Evolutionary conservation across 2,888 invertebrate genomes (phyloP), one percentile per base, ranked within the genome.

Genomic region (Dryococelus australis): DNA sequence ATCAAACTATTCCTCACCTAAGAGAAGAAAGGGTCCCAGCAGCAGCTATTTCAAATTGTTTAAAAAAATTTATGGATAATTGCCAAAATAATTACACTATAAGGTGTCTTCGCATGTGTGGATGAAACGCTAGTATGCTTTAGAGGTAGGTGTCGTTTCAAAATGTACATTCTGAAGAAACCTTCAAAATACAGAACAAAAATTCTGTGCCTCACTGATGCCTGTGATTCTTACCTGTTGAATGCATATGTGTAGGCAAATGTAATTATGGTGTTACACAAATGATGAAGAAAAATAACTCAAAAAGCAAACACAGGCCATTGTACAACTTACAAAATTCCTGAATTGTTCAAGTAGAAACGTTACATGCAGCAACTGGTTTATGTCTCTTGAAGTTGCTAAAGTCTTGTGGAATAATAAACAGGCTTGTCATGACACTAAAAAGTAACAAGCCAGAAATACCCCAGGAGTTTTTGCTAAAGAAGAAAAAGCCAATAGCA

Each of bases 311-410:
- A 89, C 87, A 65, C 89, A 90, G 83, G 87, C 86, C n/a, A 88
- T 90, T 2, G 35, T 90, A 43, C 86, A 86, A 85, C 53, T 90
- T n/a, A 83, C 87, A 78, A 87, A 88, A 86, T 88, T 87, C 28
- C 87, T 90, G 27, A 65, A 43, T 43, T 84, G 86, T 65, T 87
- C 89, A n/a, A 90, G 90, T 79, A 87, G 90, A 84, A 91, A 90
- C 88, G 86, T 91, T 26, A 91, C 91, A 9, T 89, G 88, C 0
- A 90, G 90, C 87, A 91, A 90, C 87, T 91, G 89, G 90, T 91
- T 89, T 88, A 65, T 85, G 26, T 89, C 89, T 35, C 27, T 90
- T 20, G 89, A 90, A 86, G 53, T 90, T 79, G 89, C 88, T 26
- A 81, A 88, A n/a, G 84, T 87, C 28, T 89, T 89, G 85, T 88